Evolutionary conservation across 2,113 vertebrate species (phyloP).

Genomic region (Crotalus horridus): DNA sequence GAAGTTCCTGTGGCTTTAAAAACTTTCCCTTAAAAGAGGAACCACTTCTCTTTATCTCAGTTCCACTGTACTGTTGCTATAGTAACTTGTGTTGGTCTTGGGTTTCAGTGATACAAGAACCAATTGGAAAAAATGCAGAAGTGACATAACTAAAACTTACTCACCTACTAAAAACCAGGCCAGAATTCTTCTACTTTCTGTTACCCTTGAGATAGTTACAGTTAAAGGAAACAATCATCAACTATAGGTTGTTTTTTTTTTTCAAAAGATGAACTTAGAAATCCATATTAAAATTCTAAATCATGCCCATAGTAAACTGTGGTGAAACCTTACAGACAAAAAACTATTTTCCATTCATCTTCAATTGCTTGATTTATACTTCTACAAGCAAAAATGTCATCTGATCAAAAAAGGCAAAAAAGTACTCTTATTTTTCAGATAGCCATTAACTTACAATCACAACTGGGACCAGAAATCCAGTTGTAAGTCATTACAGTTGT

Average conservation of each 20-base stretch:
- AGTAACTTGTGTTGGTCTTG: not conserved
- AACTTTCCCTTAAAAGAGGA: not conserved
- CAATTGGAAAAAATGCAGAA: not conserved
- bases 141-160: not conserved
- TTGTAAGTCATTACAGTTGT: not conserved
- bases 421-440: not conserved
- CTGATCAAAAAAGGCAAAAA: not conserved
- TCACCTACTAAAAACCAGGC: not conserved
- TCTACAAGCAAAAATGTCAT: not conserved
- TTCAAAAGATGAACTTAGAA: not conserved
- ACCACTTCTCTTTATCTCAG: not conserved
- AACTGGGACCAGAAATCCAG: not conserved
- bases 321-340: not conserved
- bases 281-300: not conserved
- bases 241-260: not conserved
- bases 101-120: not conserved
- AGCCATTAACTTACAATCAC: too few species aligned
- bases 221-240: not conserved
- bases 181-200: not conserved
- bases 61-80: not conserved
- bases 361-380: not conserved
- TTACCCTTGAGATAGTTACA: not conserved
- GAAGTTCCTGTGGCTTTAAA: not conserved
- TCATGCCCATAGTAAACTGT: not conserved
- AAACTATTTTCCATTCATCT: not conserved